Percentiles rank a stretch among this genome's conserved stretches.
phyloP scores from a whole-genome alignment of 2,113 vertebrate species.

The Miniopterus natalensis region DNA sequence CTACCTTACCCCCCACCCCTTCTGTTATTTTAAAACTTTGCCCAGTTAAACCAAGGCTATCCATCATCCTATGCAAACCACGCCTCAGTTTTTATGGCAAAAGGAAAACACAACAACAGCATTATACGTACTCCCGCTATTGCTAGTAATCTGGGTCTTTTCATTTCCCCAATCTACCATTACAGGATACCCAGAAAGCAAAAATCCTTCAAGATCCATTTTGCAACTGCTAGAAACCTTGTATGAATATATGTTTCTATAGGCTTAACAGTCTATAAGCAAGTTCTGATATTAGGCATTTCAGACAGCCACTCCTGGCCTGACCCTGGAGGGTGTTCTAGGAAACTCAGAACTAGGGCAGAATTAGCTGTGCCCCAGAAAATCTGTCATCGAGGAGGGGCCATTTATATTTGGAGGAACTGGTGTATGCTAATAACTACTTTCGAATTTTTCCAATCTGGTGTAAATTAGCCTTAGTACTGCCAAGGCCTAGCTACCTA shows the following conservation, averaged over 20 bases:
- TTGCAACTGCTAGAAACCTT: constrained; percentile 36
- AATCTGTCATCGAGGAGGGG: constrained; percentile 66
- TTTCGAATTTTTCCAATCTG: constrained; percentile 69
- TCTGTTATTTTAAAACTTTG: constrained; percentile 57
- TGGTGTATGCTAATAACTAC: constrained; percentile 62
- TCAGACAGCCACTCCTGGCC: constrained; percentile 66
- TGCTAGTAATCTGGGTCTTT: constrained; percentile 27
- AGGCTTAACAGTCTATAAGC: constrained; percentile 1
- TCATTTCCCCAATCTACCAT: constrained; percentile 11
- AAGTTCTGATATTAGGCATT: constrained; percentile 61
- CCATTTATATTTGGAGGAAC: constrained; percentile 61
- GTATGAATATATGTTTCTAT: neutral
- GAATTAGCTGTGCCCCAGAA: constrained; percentile 77
- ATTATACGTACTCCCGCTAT: neutral
- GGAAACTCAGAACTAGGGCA: constrained; percentile 72
- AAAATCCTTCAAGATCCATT: constrained; percentile 49
- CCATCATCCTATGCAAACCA: constrained; percentile 68
- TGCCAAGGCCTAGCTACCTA: constrained; percentile 77
- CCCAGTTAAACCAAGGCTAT: constrained; percentile 56
- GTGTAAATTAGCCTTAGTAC: constrained; percentile 72
- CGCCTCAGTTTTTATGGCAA: neutral
- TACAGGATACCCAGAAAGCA: constrained; percentile 13
- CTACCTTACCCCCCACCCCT: neutral
- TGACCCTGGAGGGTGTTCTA: constrained; percentile 77
- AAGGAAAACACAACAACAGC: neutral